Evolutionary conservation across 2,113 vertebrate species (phyloP).

Genomic region (Sander vitreus): DNA sequence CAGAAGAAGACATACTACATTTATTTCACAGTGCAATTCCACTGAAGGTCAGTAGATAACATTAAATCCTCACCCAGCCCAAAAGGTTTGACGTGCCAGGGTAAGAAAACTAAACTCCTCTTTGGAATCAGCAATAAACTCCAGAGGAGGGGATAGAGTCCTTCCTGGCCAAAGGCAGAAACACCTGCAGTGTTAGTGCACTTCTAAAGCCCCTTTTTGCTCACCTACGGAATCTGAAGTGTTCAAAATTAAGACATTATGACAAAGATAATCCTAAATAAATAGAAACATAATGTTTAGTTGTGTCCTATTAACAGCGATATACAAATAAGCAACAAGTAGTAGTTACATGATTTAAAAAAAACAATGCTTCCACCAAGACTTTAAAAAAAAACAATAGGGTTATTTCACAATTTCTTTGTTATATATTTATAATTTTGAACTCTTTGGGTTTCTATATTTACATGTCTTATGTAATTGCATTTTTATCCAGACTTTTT

Average conservation of each 20-base stretch:
- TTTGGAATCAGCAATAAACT: constrained; percentile 17
- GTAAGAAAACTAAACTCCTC: background rate
- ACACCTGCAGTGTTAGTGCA: constrained; percentile 21
- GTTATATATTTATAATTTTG: background rate
- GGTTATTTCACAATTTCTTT: background rate
- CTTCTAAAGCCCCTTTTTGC: constrained; percentile 62
- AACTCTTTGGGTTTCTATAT: background rate
- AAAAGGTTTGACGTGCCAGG: too few species aligned
- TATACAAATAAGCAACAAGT: background rate
- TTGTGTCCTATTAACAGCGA: too few species aligned
- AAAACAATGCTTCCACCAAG: background rate
- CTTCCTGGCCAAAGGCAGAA: constrained; percentile 2
- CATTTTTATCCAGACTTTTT: background rate
- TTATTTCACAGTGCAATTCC: too few species aligned
- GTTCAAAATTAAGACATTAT: background rate
- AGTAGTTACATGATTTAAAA: background rate
- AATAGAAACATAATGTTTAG: background rate
- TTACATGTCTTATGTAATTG: background rate
- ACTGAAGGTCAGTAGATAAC: too few species aligned
- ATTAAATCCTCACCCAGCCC: too few species aligned
- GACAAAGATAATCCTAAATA: too few species aligned
- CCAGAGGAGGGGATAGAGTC: background rate
- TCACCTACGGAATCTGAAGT: background rate
- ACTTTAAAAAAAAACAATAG: background rate
- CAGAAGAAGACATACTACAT: too few species aligned